Evolutionary conservation across 2,888 invertebrate genomes (phyloP).

Genomic region (Agriotes lineatus): DNA sequence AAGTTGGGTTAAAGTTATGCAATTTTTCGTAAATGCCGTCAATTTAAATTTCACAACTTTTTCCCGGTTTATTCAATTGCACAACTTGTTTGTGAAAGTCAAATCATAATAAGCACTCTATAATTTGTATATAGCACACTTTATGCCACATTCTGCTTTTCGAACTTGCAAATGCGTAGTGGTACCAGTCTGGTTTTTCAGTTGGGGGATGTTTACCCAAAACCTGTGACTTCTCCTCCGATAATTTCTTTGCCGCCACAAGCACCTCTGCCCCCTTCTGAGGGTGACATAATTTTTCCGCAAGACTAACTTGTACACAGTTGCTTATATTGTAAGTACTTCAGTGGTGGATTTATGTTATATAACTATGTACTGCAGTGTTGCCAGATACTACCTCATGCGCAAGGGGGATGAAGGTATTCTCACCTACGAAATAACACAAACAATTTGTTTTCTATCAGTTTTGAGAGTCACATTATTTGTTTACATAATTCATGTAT

Average conservation of each 20-base stretch:
- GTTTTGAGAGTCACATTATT: too few species aligned
- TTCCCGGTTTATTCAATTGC: neutral
- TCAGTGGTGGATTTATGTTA: too few species aligned
- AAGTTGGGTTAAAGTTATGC: neutral
- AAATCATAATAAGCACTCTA: too few species aligned
- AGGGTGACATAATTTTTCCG: conserved; percentile 57
- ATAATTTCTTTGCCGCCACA: conserved; percentile 57
- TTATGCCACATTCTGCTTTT: neutral
- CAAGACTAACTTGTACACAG: conserved; percentile 53
- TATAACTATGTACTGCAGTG: too few species aligned
- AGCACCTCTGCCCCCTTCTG: conserved; percentile 42
- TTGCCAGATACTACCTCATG: too few species aligned
- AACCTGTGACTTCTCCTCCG: conserved; percentile 63
- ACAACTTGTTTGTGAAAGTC: neutral
- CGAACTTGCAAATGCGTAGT: conserved; percentile 3
- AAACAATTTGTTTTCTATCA: too few species aligned
- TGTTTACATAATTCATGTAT: too few species aligned
- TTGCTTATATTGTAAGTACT: conserved; percentile 2
- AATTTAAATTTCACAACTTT: too few species aligned
- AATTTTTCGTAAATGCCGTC: too few species aligned
- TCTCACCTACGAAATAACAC: too few species aligned
- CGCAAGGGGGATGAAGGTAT: too few species aligned
- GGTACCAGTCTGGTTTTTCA: conserved; percentile 55
- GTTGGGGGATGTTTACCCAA: conserved; percentile 62
- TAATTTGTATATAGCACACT: conserved; percentile 2